Conservation (phyloP, 2,797 vertebrate genomes). For the Myiothlypis coronata region DNA sequence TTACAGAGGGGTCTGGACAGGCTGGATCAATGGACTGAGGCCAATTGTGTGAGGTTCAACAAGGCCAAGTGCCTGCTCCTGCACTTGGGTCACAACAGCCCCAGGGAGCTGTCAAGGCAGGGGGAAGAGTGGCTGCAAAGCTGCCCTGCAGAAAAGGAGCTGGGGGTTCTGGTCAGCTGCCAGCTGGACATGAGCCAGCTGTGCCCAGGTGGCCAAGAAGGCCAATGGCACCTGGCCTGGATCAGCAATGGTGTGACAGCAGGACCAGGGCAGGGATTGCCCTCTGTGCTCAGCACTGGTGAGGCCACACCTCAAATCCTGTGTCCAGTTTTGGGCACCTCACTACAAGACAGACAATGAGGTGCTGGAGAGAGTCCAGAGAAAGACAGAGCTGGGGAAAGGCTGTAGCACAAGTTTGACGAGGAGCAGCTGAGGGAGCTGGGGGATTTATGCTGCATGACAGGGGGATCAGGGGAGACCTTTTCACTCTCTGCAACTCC, state of each 20-base stretch:
- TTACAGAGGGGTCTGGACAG: neutral
- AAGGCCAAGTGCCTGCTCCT: too few species aligned
- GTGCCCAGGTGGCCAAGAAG: neutral
- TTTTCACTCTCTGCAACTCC: neutral
- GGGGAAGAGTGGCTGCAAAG: neutral
- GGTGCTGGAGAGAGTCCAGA: rapidly evolving
- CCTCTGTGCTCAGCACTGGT: rapidly evolving
- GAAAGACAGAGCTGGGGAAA: neutral
- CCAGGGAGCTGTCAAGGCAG: too few species aligned
- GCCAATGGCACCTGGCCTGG: neutral
- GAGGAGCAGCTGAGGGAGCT: neutral
- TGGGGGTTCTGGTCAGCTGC: rapidly evolving
- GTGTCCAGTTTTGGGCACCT: neutral
- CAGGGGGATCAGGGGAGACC: neutral
- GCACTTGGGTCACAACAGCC: neutral
- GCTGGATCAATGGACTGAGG: neutral
- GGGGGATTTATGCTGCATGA: neutral
- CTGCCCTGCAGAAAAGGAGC: neutral
- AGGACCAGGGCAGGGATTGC: neutral
- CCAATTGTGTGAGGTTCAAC: too few species aligned
- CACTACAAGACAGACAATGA: neutral
- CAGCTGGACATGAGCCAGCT: rapidly evolving
- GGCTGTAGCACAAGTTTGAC: neutral
- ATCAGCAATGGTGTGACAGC: neutral
- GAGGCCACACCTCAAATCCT: rapidly evolving